A percentile compares a stretch with the other conserved stretches of the same genome.
phyloP scores from a whole-genome alignment of 2,113 vertebrate species.

The Eubucco bourcierii region DNA sequence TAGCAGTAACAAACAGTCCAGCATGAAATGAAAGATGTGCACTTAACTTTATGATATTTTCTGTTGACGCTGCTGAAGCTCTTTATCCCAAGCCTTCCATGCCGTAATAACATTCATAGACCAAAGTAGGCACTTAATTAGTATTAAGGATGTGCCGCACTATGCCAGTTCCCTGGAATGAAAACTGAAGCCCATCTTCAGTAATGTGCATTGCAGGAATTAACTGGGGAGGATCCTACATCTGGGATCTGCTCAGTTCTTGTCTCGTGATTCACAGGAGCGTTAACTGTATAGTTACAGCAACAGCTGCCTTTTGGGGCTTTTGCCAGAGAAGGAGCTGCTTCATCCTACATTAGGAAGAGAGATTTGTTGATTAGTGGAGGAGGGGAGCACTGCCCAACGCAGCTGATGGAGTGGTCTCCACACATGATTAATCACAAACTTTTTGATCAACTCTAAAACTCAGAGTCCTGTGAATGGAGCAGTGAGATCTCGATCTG shows the following conservation, averaged over 20 bases:
- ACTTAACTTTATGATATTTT: not conserved
- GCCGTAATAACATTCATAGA: not conserved
- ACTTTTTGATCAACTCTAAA: not conserved
- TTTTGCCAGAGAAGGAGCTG: constrained; percentile 28
- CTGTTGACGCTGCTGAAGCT: not conserved
- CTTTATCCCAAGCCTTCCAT: not conserved
- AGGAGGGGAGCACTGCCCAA: not conserved
- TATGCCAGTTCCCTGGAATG: not conserved
- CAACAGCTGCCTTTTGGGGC: constrained; percentile 24
- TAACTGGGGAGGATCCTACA: not conserved
- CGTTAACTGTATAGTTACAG: not conserved
- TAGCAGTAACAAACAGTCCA: not conserved
- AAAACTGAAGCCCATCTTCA: not conserved
- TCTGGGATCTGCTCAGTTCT: not conserved
- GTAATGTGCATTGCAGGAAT: not conserved
- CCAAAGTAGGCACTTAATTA: not conserved
- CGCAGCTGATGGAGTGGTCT: not conserved
- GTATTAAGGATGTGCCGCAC: not conserved
- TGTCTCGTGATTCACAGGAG: not conserved
- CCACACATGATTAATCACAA: not conserved
- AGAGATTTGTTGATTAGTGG: not conserved
- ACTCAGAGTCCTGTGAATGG: not conserved
- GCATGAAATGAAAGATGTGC: not conserved
- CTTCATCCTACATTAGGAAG: not conserved
- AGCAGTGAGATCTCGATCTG: not conserved